A percentile compares a stretch with the other conserved stretches of the same genome.
Evolutionary conservation across 2,797 vertebrate genomes (phyloP).

Genomic region (Apogon hyalosoma): DNA sequence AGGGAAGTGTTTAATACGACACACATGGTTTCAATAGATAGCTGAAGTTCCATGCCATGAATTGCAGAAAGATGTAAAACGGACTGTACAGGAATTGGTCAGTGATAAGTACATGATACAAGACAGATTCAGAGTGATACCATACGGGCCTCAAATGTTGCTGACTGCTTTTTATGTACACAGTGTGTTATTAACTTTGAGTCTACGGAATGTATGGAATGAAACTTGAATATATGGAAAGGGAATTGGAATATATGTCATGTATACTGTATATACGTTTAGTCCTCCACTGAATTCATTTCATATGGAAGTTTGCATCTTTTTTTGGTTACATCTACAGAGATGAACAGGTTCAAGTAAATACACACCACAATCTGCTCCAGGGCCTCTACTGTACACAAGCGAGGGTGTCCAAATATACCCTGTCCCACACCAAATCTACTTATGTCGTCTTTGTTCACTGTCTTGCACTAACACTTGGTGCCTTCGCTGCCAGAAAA

Average conservation of each 20-base stretch:
- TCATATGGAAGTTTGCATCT: conserved; percentile 32
- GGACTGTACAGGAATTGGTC: conserved; percentile 74
- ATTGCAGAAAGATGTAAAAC: conserved; percentile 80
- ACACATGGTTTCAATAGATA: conserved; percentile 88
- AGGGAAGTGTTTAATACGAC: conserved; percentile 87
- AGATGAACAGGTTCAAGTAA: conserved; percentile 72
- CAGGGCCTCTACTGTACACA: conserved; percentile 67
- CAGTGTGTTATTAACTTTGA: too few relatives aligned
- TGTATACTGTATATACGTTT: neutral
- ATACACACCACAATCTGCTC: conserved; percentile 49
- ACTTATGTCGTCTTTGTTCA: conserved; percentile 59
- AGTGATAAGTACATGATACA: conserved; percentile 80
- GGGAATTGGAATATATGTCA: too few relatives aligned
- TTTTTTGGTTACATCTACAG: conserved; percentile 45
- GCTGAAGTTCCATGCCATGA: conserved; percentile 70
- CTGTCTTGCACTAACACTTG: conserved; percentile 60
- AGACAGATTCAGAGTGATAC: conserved; percentile 71
- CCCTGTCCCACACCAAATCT: conserved; percentile 53
- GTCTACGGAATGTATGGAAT: too few relatives aligned
- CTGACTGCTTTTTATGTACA: conserved; percentile 8
- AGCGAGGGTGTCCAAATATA: conserved; percentile 64
- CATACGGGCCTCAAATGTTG: conserved; percentile 38
- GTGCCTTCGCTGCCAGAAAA: conserved; percentile 62
- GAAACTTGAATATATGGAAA: too few relatives aligned
- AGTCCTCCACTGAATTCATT: conserved; percentile 4